Evolutionary conservation across 2,797 vertebrate species (phyloP), one percentile per base, ranked within the genome.

Genomic region (Pagetopsis macropterus): DNA sequence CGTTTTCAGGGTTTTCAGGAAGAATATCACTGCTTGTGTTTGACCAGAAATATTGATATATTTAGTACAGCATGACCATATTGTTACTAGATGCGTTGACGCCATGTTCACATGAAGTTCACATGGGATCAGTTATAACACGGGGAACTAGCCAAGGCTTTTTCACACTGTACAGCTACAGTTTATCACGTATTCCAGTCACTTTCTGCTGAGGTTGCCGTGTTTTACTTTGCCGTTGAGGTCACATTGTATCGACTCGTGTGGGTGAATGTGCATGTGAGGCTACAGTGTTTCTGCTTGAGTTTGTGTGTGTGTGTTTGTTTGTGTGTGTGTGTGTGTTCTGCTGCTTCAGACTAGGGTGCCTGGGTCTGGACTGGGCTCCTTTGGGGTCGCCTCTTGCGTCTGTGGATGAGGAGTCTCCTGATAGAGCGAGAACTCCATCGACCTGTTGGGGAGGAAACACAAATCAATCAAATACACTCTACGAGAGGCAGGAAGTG

Each of bases 351-450:
- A 95, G 57, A 95, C 94, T 23, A 95, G 88, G 17, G 94, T 95
- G 61, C 94, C 94, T 59, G 94, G 89, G 78, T 94, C 93, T 48
- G 89, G 71, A 50, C 78, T 90, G 48, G 91, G 84, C 60, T 94
- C 94, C 74, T 93, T 92, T 76, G 88, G 79, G 73, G 85, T 81
- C 56, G 46, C 83, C 33, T 94, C 93, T 81, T 94, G 92, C 77
- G 83, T 87, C 79, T 91, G 91, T 61, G 90, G 82, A 61, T 90
- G 89, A 61, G 91, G 81, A 50, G 87, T 88, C 71, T 94, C 93
- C 86, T 93, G 90, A 72, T 92, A 95, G 43, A 93, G 90, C 54
- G 94, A 93, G 60, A 94, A 91, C 87, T 94, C 93, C 92, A 94
- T 90, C 21, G 93, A 92, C 86, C 93, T 94, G 91, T 15, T 31